Evolutionary conservation across 2,888 invertebrate species (phyloP).

Genomic region (Drosophila affinis): DNA sequence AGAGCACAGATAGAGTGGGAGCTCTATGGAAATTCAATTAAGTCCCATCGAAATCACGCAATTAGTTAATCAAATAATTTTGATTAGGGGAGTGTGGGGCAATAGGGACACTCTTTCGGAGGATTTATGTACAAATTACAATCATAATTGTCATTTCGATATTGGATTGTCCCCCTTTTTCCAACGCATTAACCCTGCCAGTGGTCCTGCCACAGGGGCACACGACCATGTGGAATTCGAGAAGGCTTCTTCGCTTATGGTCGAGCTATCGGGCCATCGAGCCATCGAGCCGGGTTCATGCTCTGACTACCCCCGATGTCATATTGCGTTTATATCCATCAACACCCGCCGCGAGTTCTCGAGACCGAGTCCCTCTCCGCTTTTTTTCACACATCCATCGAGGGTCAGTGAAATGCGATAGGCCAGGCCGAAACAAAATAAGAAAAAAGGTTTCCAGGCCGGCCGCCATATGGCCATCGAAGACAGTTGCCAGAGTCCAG

Average conservation of each 20-base stretch:
- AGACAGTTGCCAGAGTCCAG: slow-evolving; percentile 55
- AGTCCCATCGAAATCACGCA: slow-evolving; percentile 82
- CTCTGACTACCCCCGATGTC: slow-evolving; percentile 74
- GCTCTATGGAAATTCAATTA: slow-evolving; percentile 77
- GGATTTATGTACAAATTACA: slow-evolving; percentile 71
- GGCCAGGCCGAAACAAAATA: slow-evolving; percentile 35
- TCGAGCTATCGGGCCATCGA: too few species aligned
- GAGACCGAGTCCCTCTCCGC: slow-evolving; percentile 16
- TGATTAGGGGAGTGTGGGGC: slow-evolving; percentile 49
- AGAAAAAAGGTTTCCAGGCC: slow-evolving; percentile 68
- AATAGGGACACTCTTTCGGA: slow-evolving; percentile 15
- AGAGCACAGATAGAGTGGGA: slow-evolving; percentile 2
- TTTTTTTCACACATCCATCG: slow-evolving; percentile 45
- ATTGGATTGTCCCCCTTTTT: slow-evolving; percentile 50
- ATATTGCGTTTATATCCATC: slow-evolving; percentile 74
- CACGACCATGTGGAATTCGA: slow-evolving; percentile 56
- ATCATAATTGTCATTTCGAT: slow-evolving; percentile 67
- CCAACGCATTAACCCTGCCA: slow-evolving; percentile 59
- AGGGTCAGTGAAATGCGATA: slow-evolving; percentile 80
- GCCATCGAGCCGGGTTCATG: slow-evolving; percentile 31
- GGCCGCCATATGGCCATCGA: slow-evolving; percentile 63
- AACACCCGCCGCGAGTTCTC: slow-evolving; percentile 55
- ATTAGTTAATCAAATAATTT: slow-evolving; percentile 83
- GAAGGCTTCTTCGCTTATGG: slow-evolving; percentile 12
- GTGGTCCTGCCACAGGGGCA: slow-evolving; percentile 38